Conservation (phyloP, 1,140 invertebrate genomes). For the Vollenhovia emeryi region DNA sequence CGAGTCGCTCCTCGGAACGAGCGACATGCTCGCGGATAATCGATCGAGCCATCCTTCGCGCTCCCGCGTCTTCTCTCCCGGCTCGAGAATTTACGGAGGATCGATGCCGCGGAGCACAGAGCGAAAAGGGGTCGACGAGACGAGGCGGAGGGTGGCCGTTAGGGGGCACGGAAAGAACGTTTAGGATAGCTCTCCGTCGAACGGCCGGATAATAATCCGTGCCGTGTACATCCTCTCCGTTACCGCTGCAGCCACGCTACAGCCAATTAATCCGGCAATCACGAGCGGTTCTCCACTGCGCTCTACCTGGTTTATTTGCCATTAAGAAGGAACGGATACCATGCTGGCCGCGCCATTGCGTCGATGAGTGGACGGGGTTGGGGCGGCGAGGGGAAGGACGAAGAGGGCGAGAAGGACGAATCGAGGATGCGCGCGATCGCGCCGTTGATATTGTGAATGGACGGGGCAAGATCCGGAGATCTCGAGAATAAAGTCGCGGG, state of each 20-base stretch:
- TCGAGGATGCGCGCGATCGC: conserved; percentile 63
- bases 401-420: conserved; percentile 54
- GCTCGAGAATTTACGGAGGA: conserved; percentile 41
- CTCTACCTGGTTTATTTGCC: conserved; percentile 79
- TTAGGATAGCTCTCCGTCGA: conserved; percentile 72
- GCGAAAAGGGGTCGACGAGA: conserved; percentile 34
- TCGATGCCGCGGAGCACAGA: conserved; percentile 55
- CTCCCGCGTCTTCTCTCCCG: conserved; percentile 55
- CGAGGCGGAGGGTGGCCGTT: conserved; percentile 40
- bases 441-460: conserved; percentile 44
- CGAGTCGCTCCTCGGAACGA: not conserved
- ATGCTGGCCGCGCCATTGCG: conserved; percentile 65
- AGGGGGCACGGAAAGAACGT: conserved; percentile 64
- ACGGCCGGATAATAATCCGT: conserved; percentile 73
- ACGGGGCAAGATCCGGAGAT: not conserved
- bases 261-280: conserved; percentile 81
- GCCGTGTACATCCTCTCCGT: conserved; percentile 70
- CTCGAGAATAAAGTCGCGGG: not conserved
- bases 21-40: conserved; percentile 51
- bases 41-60: conserved; percentile 52
- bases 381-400: conserved; percentile 42
- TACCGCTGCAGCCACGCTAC: conserved; percentile 70
- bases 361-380: conserved; percentile 4
- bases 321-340: conserved; percentile 71
- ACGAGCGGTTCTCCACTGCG: conserved; percentile 70